Evolutionary conservation across 2,797 vertebrate species (phyloP).

Genomic region (Hylomyscus alleni): DNA sequence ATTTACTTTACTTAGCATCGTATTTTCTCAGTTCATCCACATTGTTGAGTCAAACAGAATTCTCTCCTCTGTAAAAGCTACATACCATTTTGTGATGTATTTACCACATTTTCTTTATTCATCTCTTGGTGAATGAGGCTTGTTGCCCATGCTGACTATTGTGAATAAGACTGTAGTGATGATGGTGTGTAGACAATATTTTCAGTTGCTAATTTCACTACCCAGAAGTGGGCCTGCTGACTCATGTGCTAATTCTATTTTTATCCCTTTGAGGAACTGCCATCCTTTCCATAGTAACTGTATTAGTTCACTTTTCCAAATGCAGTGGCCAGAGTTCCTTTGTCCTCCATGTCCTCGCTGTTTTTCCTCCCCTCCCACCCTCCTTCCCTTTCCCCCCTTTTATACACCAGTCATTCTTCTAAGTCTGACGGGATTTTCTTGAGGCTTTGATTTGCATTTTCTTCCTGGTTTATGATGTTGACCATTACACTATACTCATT

Average conservation of each 20-base stretch:
- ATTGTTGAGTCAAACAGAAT: not conserved
- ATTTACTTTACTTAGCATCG: not conserved
- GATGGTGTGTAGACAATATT: not conserved
- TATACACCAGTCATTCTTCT: not conserved
- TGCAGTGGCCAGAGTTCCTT: not conserved
- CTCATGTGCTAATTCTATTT: not conserved
- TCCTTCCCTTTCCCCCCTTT: too few species aligned
- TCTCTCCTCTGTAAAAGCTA: not conserved
- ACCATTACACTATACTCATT: not conserved
- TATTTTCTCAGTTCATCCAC: not conserved
- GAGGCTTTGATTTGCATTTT: not conserved
- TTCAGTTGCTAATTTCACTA: not conserved
- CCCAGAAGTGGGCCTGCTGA: not conserved
- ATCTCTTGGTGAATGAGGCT: not conserved
- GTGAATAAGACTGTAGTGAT: not conserved
- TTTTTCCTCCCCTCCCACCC: not conserved
- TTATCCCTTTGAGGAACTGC: not conserved
- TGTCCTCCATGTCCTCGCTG: not conserved
- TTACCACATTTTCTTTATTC: not conserved
- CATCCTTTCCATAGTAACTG: not conserved
- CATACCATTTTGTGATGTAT: not conserved
- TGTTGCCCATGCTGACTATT: not conserved
- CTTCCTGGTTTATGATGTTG: not conserved
- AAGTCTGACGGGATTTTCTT: not conserved
- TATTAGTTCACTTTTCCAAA: not conserved